phyloP scores from a whole-genome alignment of 2,113 vertebrate species.

The Boleophthalmus pectinirostris region DNA sequence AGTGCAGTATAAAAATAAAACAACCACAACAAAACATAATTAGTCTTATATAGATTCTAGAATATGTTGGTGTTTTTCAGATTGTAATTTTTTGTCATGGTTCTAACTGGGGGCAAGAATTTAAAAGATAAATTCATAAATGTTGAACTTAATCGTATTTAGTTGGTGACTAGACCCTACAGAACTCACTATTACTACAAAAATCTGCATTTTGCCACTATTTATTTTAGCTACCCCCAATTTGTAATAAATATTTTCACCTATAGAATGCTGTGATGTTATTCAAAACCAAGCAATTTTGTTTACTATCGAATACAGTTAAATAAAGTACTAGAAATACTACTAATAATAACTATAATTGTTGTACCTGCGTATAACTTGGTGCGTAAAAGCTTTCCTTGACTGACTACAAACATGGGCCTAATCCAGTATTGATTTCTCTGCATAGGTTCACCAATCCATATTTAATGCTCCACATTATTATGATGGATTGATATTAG shows the following conservation, averaged over 20 bases:
- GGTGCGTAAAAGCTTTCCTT: not conserved
- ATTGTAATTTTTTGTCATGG: not conserved
- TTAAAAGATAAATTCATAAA: too few relatives aligned
- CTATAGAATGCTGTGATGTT: too few relatives aligned
- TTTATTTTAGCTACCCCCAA: too few relatives aligned
- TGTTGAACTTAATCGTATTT: too few relatives aligned
- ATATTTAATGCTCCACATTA: not conserved
- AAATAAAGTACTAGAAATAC: too few relatives aligned
- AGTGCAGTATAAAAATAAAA: not conserved
- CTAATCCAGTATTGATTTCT: not conserved
- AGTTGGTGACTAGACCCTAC: too few relatives aligned
- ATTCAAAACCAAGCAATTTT: too few relatives aligned
- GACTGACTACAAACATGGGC: not conserved
- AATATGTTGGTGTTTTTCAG: not conserved
- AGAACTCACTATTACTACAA: too few relatives aligned
- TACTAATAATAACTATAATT: too few relatives aligned
- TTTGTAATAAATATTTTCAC: too few relatives aligned
- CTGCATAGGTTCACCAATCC: not conserved
- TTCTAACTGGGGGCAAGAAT: not conserved
- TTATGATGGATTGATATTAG: constrained; percentile 18
- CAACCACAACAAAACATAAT: not conserved
- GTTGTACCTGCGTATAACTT: not conserved
- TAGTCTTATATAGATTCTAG: not conserved
- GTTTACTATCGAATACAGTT: too few relatives aligned
- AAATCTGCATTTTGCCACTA: too few relatives aligned